Conservation (phyloP, 2,888 invertebrate genomes). For the Yponomeuta plumbellus region DNA sequence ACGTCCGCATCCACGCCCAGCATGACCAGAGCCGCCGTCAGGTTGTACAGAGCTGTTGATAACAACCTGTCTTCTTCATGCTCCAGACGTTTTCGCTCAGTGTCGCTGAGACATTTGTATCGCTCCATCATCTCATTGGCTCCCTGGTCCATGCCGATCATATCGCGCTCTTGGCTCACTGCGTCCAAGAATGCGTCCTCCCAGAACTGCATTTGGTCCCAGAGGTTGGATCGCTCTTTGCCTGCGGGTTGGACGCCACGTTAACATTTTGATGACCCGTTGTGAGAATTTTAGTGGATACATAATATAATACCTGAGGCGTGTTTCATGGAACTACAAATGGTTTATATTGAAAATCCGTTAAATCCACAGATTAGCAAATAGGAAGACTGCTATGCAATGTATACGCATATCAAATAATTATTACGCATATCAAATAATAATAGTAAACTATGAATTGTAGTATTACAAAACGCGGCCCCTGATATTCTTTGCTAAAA, state of each 20-base stretch:
- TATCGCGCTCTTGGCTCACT: conserved; percentile 97
- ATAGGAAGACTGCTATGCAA: too few relatives aligned
- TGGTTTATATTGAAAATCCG: too few relatives aligned
- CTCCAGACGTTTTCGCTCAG: conserved; percentile 94
- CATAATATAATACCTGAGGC: too few relatives aligned
- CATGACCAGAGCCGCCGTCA: conserved; percentile 97
- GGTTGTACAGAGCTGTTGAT: conserved; percentile 96
- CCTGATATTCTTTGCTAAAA: too few relatives aligned
- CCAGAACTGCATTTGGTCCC: conserved; percentile 99
- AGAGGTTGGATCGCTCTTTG: conserved; percentile 90
- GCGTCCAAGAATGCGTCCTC: conserved; percentile 99
- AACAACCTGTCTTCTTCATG: conserved; percentile 98
- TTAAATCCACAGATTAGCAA: too few relatives aligned
- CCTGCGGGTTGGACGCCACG: conserved; percentile 38
- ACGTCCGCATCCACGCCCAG: conserved; percentile 90
- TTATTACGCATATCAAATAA: too few relatives aligned
- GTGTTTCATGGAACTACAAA: too few relatives aligned
- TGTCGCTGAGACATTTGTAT: conserved; percentile 94
- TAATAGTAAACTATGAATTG: too few relatives aligned
- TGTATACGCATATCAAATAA: too few relatives aligned
- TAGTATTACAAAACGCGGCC: too few relatives aligned
- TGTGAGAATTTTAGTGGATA: too few relatives aligned
- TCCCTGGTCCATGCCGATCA: conserved; percentile 99
- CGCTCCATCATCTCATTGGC: conserved; percentile 99
- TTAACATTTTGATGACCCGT: not conserved